phyloP scores from a whole-genome alignment of 2,797 vertebrate genomes.

The Sternotherus odoratus region DNA sequence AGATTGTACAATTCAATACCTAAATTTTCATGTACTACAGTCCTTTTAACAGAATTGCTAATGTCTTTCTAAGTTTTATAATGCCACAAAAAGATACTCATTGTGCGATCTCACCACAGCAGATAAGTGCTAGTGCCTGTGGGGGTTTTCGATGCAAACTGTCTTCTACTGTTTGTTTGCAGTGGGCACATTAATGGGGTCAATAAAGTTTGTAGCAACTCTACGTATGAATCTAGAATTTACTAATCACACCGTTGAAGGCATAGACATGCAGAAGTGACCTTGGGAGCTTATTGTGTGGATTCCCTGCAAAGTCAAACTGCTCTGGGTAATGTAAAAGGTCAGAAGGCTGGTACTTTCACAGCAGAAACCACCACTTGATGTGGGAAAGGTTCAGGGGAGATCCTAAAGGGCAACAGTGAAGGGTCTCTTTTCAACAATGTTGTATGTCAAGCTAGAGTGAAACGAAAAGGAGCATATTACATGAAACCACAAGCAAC shows the following conservation, averaged over 20 bases:
- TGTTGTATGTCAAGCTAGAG: conserved; percentile 30
- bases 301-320: conserved; percentile 71
- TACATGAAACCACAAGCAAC: conserved; percentile 48
- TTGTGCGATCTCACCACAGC: conserved; percentile 50
- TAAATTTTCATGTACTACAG: background rate
- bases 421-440: conserved; percentile 45
- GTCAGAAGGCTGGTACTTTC: conserved; percentile 53
- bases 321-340: conserved; percentile 70
- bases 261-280: conserved; percentile 15
- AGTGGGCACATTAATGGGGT: conserved; percentile 63
- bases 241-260: too few species aligned
- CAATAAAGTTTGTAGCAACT: conserved; percentile 63
- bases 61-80: conserved; percentile 81
- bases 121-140: conserved; percentile 69
- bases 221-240: conserved; percentile 27
- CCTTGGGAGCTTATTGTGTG: conserved; percentile 37
- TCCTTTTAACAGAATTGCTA: conserved; percentile 75
- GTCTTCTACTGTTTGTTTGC: conserved; percentile 22
- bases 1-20: conserved; percentile 58
- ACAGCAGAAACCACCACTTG: conserved; percentile 3
- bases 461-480: conserved; percentile 25
- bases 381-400: conserved; percentile 35
- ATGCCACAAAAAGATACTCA: conserved; percentile 78
- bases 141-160: background rate
- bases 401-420: conserved; percentile 45